A percentile compares a stretch with the other conserved stretches of the same genome.
Evolutionary conservation across 2,888 invertebrate species (phyloP).

Genomic region (Campopleginae sp.): DNA sequence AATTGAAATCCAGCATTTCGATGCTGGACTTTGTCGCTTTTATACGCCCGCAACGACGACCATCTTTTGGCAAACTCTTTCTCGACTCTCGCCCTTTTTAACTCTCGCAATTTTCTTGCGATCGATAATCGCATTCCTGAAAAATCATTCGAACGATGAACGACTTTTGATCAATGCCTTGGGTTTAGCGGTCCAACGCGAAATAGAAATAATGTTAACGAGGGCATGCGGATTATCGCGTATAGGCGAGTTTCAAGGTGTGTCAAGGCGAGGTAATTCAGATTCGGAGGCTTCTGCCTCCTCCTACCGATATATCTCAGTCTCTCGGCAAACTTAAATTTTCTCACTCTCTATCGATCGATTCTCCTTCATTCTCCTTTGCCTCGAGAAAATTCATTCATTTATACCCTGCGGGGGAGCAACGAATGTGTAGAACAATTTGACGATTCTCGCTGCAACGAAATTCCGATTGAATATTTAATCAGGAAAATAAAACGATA

Average conservation of each 20-base stretch:
- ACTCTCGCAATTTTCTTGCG: neutral
- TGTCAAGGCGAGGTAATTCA: slow-evolving; percentile 62
- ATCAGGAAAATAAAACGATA: too few relatives aligned
- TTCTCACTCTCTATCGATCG: neutral
- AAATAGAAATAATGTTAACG: neutral
- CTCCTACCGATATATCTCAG: too few relatives aligned
- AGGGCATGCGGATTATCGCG: slow-evolving; percentile 14
- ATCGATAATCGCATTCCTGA: neutral
- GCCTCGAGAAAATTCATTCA: neutral
- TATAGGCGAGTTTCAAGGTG: slow-evolving; percentile 57
- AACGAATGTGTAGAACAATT: too few relatives aligned
- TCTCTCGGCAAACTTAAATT: neutral
- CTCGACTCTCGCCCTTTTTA: neutral
- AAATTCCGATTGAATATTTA: too few relatives aligned
- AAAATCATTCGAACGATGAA: neutral
- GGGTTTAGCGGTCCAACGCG: neutral
- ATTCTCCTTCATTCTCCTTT: neutral
- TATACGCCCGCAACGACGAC: too few relatives aligned
- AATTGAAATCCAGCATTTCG: too few relatives aligned
- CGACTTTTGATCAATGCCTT: neutral
- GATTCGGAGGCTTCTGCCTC: slow-evolving; percentile 53
- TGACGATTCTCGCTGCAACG: too few relatives aligned
- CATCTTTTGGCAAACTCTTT: too few relatives aligned
- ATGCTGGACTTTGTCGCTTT: too few relatives aligned
- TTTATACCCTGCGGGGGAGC: neutral